These are phyloP conservation scores for Dryobotodes eremita DNA, from an alignment of 2,888 invertebrate species.

Conservation along the genomic window DNA sequence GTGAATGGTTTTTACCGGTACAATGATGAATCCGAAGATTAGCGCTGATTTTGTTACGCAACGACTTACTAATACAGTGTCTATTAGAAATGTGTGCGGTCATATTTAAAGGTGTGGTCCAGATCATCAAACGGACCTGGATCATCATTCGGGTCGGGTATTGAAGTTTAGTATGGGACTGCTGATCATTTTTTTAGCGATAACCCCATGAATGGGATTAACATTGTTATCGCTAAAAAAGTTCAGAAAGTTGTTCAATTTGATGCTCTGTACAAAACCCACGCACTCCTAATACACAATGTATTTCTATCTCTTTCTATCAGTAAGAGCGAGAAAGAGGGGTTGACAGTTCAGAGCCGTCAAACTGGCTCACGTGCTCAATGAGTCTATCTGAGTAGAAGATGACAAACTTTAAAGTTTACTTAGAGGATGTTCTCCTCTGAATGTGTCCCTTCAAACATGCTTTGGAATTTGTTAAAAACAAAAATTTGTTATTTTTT, in stretches of 20 bases:
- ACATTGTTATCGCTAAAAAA: too few species aligned
- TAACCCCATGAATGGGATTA: too few species aligned
- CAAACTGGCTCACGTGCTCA: not conserved
- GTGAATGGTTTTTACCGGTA: slow-evolving; percentile 19
- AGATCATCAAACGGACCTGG: not conserved
- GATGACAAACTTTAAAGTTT: not conserved
- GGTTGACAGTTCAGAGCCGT: not conserved
- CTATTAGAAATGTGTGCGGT: not conserved
- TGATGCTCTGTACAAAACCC: too few species aligned
- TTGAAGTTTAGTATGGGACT: too few species aligned
- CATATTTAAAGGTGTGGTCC: too few species aligned
- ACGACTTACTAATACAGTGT: not conserved
- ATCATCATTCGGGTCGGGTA: too few species aligned
- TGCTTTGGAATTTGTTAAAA: not conserved
- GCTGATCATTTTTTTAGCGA: too few species aligned
- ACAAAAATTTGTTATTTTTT: not conserved
- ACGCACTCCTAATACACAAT: too few species aligned
- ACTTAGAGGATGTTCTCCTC: not conserved
- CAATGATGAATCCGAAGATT: not conserved
- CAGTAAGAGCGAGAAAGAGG: not conserved
- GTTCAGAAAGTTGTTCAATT: too few species aligned
- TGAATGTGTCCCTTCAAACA: not conserved
- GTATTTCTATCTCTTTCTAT: not conserved
- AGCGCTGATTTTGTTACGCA: slow-evolving; percentile 12
- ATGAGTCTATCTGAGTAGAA: too few species aligned